Conservation (phyloP, 1,140 invertebrate species). For the Lordiphosa stackelbergi region DNA sequence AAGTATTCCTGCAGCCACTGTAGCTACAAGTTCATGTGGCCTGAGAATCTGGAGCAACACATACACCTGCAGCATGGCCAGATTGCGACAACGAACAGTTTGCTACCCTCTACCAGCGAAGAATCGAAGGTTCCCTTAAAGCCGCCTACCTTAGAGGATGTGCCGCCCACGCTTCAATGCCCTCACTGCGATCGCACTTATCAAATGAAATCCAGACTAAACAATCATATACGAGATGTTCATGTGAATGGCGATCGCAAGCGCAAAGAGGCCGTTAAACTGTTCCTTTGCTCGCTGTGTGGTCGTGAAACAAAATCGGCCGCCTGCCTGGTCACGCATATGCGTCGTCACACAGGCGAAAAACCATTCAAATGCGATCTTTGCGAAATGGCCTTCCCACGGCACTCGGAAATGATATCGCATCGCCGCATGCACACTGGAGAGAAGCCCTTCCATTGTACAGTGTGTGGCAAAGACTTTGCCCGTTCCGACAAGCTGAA, state of each 20-base stretch:
- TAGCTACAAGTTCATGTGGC: slow-evolving; percentile 78
- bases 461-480: slow-evolving; percentile 64
- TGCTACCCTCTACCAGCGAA: not conserved
- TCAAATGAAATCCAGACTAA: slow-evolving; percentile 60
- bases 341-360: slow-evolving; percentile 77
- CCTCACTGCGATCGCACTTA: slow-evolving; percentile 63
- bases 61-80: slow-evolving; percentile 73
- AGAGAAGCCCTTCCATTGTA: slow-evolving; percentile 62
- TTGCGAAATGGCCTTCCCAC: slow-evolving; percentile 63
- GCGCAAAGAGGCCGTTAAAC: slow-evolving; percentile 59
- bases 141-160: slow-evolving; percentile 30
- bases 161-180: slow-evolving; percentile 71
- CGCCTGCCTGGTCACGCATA: slow-evolving; percentile 80
- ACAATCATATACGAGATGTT: slow-evolving; percentile 62
- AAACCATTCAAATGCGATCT: slow-evolving; percentile 68
- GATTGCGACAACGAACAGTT: slow-evolving; percentile 58
- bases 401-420: slow-evolving; percentile 56
- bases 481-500: slow-evolving; percentile 62
- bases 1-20: slow-evolving; percentile 77
- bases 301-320: slow-evolving; percentile 79
- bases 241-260: slow-evolving; percentile 65
- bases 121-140: slow-evolving; percentile 53
- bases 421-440: slow-evolving; percentile 62
- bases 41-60: slow-evolving; percentile 78
- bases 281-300: slow-evolving; percentile 79